phyloP scores from a whole-genome alignment of 2,797 vertebrate genomes.

The Scolopax bukidnonensis region DNA sequence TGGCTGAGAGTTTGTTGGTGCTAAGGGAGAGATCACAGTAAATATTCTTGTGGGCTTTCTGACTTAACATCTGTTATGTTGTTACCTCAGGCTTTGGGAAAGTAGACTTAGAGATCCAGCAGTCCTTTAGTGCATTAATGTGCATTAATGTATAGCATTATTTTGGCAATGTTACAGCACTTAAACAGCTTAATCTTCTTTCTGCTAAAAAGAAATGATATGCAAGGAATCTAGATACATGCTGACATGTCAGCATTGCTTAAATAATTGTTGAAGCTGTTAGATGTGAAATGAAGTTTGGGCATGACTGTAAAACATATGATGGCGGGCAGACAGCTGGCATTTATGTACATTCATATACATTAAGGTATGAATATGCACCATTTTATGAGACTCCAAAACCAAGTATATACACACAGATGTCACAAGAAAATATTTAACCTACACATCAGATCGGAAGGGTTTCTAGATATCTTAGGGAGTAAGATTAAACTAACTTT shows the following conservation, averaged over 20 bases:
- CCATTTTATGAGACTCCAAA: not conserved
- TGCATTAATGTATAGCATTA: not conserved
- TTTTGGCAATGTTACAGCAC: not conserved
- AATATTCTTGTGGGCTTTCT: conserved; percentile 7
- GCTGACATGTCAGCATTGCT: not conserved
- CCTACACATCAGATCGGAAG: not conserved
- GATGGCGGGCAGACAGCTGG: not conserved
- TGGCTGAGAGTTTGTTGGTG: conserved; percentile 13
- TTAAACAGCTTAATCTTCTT: not conserved
- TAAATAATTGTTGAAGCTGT: not conserved
- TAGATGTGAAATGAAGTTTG: conserved; percentile 9
- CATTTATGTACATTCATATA: conserved; percentile 13
- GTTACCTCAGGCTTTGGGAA: not conserved
- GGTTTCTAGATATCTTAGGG: not conserved
- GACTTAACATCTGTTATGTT: conserved; percentile 17
- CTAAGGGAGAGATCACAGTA: conserved; percentile 31
- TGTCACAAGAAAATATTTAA: not conserved
- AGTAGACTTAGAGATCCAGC: not conserved
- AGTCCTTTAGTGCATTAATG: not conserved
- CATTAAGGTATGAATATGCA: not conserved
- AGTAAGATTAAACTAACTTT: not conserved
- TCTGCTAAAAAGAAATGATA: not conserved
- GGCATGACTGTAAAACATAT: not conserved
- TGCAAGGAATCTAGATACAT: not conserved
- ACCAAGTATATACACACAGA: not conserved